These are phyloP conservation scores for Platorchestia sp. DNA, from an alignment of 1,140 invertebrate genomes.

Conservation along the genomic window DNA sequence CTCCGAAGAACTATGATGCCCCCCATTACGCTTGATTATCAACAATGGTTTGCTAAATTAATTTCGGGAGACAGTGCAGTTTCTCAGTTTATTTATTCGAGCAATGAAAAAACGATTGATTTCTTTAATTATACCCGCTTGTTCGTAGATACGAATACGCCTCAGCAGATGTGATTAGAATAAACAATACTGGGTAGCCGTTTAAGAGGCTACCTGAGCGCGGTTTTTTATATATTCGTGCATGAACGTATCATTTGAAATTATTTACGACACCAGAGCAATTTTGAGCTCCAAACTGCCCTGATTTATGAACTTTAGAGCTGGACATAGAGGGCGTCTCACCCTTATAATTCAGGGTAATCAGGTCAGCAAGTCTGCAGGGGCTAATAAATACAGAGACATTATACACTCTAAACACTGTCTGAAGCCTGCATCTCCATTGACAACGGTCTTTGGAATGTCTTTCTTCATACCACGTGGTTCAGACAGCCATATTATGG, in stretches of 20 bases:
- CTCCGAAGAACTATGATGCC: too few relatives aligned
- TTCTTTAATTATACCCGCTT: background rate
- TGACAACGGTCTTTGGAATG: background rate
- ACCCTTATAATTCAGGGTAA: background rate
- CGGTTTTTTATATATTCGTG: background rate
- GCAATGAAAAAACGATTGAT: background rate
- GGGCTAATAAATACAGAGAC: conserved; percentile 4
- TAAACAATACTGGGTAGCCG: background rate
- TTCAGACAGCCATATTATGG: background rate
- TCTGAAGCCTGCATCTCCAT: background rate
- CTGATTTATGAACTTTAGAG: background rate
- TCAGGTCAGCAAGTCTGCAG: background rate
- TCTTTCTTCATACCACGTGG: conserved; percentile 22
- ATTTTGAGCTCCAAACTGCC: background rate
- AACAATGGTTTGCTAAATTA: background rate
- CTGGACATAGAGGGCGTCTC: background rate
- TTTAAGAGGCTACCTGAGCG: background rate
- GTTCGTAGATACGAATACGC: background rate
- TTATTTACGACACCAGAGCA: background rate
- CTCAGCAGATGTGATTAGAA: background rate
- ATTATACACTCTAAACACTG: conserved; percentile 1
- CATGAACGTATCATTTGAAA: background rate
- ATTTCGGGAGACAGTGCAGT: background rate
- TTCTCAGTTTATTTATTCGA: background rate
- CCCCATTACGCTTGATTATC: background rate